A percentile compares a stretch with the other conserved stretches of the same genome.
Evolutionary conservation across 2,797 vertebrate genomes (phyloP).

Genomic region (Hypotaenidia okinawae): DNA sequence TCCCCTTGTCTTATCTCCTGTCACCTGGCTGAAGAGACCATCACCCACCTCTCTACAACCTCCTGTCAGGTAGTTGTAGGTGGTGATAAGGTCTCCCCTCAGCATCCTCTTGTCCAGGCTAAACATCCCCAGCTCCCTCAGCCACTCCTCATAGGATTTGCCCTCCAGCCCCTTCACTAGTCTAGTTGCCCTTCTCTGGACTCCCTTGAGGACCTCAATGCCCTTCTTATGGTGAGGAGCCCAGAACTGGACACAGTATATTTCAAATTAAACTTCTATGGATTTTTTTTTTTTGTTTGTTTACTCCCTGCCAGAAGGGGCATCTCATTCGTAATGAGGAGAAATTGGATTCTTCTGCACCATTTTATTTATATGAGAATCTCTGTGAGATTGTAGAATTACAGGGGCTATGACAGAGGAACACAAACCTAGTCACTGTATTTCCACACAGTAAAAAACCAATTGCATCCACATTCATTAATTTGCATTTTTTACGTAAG

Average conservation of each 20-base stretch:
- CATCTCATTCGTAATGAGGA: neutral
- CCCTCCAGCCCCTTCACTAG: too few species aligned
- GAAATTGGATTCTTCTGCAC: neutral
- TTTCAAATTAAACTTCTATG: neutral
- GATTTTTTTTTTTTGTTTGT: neutral
- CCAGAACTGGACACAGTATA: neutral
- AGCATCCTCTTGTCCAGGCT: too few species aligned
- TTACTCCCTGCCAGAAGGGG: neutral
- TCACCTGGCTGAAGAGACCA: too few species aligned
- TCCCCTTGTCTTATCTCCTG: too few species aligned
- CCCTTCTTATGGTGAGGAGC: too few species aligned
- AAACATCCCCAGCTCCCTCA: too few species aligned
- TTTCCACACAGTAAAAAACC: neutral
- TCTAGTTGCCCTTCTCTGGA: too few species aligned
- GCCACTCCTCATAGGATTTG: too few species aligned
- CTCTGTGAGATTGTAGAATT: neutral
- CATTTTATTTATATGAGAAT: neutral
- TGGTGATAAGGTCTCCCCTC: too few species aligned
- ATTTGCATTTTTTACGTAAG: conserved; percentile 13
- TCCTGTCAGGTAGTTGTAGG: too few species aligned
- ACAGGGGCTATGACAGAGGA: neutral
- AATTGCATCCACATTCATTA: conserved; percentile 29
- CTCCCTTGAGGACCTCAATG: too few species aligned
- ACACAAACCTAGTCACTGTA: neutral
- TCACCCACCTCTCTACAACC: too few species aligned